Percentiles rank a stretch among this genome's conserved stretches.
Evolutionary conservation across 2,113 vertebrate genomes (phyloP).

Genomic region (Myiozetetes cayanensis): DNA sequence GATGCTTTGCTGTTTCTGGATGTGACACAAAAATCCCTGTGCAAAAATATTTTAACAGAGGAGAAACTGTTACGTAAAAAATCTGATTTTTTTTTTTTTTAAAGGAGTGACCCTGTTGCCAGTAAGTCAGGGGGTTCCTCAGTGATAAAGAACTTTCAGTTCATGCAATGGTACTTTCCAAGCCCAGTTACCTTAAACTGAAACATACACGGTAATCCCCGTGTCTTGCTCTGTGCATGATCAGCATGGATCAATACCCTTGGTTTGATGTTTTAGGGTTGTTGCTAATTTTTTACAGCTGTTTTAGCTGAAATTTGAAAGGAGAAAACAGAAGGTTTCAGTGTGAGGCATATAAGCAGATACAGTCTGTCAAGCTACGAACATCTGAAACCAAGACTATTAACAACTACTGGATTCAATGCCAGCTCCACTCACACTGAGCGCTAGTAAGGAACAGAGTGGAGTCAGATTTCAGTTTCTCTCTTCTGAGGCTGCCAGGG

Average conservation of each 20-base stretch:
- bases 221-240: neutral
- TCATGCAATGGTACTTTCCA: neutral
- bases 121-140: neutral
- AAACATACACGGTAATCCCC: neutral
- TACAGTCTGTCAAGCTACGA: neutral
- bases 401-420: neutral
- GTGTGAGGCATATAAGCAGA: neutral
- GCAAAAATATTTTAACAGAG: neutral
- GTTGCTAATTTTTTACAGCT: neutral
- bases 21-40: neutral
- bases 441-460: neutral
- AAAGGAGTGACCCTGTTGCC: neutral
- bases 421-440: neutral
- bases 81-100: neutral
- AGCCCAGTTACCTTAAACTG: neutral
- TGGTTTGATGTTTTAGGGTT: neutral
- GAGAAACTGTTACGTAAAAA: neutral
- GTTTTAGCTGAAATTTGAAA: neutral
- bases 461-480: conserved; percentile 14
- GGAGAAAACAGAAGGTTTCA: neutral
- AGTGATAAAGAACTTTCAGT: neutral
- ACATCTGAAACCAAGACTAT: neutral
- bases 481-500: neutral
- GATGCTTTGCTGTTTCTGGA: neutral
- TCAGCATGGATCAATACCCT: neutral